Conservation (phyloP, 2,113 vertebrate species). For the Clarias batrachus region DNA sequence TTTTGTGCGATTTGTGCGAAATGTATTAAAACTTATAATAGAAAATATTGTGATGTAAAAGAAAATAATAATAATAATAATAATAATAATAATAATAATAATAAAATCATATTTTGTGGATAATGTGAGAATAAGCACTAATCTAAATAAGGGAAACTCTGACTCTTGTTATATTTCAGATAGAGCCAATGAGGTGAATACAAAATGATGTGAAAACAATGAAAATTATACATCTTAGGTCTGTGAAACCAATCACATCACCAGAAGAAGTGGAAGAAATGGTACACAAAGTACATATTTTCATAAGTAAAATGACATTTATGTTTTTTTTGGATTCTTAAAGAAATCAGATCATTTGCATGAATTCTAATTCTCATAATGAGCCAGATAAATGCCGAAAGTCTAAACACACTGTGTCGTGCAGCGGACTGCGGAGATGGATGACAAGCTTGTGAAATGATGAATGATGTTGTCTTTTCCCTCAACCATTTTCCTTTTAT, state of each 20-base stretch:
- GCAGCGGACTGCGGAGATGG: constrained; percentile 1
- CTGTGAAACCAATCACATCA: neutral
- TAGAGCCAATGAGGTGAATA: neutral
- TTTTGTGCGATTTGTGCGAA: too few species aligned
- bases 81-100: too few species aligned
- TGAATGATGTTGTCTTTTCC: constrained; percentile 20
- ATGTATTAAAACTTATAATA: too few species aligned
- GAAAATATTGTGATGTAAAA: neutral
- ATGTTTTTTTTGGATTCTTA: neutral
- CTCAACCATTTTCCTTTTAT: neutral
- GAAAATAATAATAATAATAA: neutral
- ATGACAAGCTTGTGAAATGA: constrained; percentile 10
- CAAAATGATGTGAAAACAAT: neutral
- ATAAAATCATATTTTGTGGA: neutral
- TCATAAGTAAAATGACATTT: neutral
- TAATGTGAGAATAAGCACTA: neutral
- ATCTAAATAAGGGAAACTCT: neutral
- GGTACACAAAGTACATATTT: neutral
- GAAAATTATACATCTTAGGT: neutral
- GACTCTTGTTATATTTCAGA: neutral
- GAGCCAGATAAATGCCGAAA: neutral
- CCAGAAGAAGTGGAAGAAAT: neutral
- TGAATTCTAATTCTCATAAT: neutral
- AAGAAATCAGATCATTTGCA: neutral
- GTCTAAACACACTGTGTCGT: neutral